phyloP scores from a whole-genome alignment of 2,797 vertebrate genomes.

The Delichon dasypus region DNA sequence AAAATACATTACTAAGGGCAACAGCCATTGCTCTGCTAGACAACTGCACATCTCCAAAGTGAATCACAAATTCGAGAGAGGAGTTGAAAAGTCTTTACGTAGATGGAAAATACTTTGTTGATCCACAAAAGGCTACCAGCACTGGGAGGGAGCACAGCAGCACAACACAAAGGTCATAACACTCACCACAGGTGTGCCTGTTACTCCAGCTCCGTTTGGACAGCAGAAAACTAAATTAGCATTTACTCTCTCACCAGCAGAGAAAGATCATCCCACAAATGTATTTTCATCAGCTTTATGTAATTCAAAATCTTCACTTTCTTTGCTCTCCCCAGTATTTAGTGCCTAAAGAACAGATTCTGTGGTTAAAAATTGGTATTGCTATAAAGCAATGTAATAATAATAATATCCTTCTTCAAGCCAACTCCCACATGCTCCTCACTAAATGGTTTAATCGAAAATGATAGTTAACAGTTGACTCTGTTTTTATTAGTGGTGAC shows the following conservation, averaged over 20 bases:
- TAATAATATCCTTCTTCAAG: slow-evolving; percentile 16
- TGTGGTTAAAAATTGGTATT: slow-evolving; percentile 38
- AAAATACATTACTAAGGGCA: slow-evolving; percentile 36
- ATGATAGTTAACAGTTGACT: neutral
- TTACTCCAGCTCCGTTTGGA: slow-evolving; percentile 1
- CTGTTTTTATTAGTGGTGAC: slow-evolving; percentile 12
- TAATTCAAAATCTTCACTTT: slow-evolving; percentile 19
- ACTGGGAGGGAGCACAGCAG: slow-evolving; percentile 14
- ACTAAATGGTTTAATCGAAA: neutral
- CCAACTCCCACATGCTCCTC: slow-evolving; percentile 30
- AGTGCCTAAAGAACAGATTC: slow-evolving; percentile 16
- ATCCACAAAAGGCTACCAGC: neutral
- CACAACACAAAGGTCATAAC: slow-evolving; percentile 17
- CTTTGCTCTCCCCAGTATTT: neutral
- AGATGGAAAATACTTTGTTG: slow-evolving; percentile 20
- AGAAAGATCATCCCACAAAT: slow-evolving; percentile 6
- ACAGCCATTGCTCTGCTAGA: slow-evolving; percentile 18
- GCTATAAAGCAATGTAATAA: slow-evolving; percentile 17
- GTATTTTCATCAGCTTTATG: slow-evolving; percentile 15
- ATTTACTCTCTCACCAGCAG: slow-evolving; percentile 10
- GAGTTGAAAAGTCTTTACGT: slow-evolving; percentile 26
- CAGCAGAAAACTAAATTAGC: slow-evolving; percentile 27
- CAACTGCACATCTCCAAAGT: slow-evolving; percentile 13
- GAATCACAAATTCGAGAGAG: slow-evolving; percentile 12
- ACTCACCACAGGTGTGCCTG: slow-evolving; percentile 8